Evolutionary conservation across 2,113 vertebrate genomes (phyloP).

Genomic region (Salminus brasiliensis): DNA sequence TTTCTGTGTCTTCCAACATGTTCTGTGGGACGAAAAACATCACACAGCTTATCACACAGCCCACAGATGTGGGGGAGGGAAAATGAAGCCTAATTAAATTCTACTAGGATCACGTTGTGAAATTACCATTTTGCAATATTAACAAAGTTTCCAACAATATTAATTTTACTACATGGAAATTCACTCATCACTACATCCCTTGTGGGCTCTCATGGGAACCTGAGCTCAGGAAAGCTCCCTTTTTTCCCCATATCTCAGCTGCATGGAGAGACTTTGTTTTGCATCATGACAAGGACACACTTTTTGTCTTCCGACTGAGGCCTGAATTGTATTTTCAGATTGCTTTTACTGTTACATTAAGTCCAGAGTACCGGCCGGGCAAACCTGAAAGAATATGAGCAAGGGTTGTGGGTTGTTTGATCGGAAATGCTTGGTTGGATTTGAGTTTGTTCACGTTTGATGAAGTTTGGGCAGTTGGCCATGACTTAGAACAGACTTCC

Average conservation of each 20-base stretch:
- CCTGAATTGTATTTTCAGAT: too few species aligned
- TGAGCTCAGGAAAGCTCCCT: not conserved
- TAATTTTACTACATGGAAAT: slow-evolving; percentile 9
- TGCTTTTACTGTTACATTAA: too few species aligned
- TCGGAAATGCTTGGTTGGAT: too few species aligned
- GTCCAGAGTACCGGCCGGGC: too few species aligned
- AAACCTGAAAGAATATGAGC: too few species aligned
- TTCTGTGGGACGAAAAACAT: not conserved
- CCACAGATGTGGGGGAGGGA: not conserved
- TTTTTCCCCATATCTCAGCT: not conserved
- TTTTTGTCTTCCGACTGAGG: slow-evolving; percentile 27
- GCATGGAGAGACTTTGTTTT: slow-evolving; percentile 3
- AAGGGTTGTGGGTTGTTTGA: too few species aligned
- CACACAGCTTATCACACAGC: not conserved
- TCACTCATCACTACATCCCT: not conserved
- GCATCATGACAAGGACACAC: not conserved
- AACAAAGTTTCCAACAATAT: slow-evolving; percentile 1
- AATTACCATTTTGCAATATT: not conserved
- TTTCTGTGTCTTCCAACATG: not conserved
- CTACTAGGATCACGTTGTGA: not conserved
- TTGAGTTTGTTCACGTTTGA: too few species aligned
- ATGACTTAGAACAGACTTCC: too few species aligned
- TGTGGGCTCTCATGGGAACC: not conserved
- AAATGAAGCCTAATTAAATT: slow-evolving; percentile 17
- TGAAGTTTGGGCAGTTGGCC: too few species aligned